These are phyloP conservation scores for Wiebesia pumilae DNA, from an alignment of 1,140 invertebrate species.

Conservation along the genomic window DNA sequence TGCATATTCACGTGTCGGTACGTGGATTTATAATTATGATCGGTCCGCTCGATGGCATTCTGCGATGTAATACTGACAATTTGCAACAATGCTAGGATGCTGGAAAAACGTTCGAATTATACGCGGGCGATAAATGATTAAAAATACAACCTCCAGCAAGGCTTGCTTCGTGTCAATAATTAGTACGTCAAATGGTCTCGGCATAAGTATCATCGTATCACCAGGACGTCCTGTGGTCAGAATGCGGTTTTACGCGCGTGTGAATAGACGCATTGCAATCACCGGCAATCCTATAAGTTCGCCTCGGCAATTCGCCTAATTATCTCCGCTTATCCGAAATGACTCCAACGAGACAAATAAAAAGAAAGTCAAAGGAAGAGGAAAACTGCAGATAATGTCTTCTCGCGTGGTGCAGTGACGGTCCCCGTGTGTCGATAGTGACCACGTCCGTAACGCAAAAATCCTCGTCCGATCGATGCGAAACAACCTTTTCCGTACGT, in stretches of 20 bases:
- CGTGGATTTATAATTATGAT: too few relatives aligned
- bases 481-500: too few relatives aligned
- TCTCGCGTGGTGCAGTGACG: background rate
- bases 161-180: constrained; percentile 42
- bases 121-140: background rate
- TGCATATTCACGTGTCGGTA: too few relatives aligned
- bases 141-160: background rate
- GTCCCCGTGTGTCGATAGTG: background rate
- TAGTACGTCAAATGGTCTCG: constrained; percentile 8
- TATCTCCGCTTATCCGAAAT: constrained; percentile 61
- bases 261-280: constrained; percentile 60
- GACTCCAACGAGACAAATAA: background rate
- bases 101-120: background rate
- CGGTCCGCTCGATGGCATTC: too few relatives aligned
- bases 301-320: constrained; percentile 62
- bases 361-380: constrained; percentile 29
- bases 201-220: constrained; percentile 58
- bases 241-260: constrained; percentile 59
- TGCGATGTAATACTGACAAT: too few relatives aligned
- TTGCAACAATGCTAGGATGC: background rate
- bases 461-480: background rate
- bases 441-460: background rate
- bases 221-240: constrained; percentile 69
- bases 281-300: constrained; percentile 50
- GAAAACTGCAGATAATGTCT: constrained; percentile 7